Evolutionary conservation across 2,888 invertebrate species (phyloP).

Genomic region (Elysia crispata): DNA sequence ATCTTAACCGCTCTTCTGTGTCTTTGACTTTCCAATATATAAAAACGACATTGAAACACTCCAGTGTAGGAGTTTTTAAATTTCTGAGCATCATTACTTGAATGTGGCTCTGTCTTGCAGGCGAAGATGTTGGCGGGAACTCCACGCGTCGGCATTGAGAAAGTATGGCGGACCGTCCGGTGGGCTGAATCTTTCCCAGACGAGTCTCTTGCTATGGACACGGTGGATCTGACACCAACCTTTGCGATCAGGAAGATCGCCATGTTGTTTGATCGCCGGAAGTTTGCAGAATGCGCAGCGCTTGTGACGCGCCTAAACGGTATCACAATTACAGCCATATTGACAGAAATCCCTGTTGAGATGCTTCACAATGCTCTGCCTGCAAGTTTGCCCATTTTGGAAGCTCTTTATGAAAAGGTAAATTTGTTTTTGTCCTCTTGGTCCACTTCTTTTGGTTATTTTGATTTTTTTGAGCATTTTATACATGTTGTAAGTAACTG

Average conservation of each 20-base stretch:
- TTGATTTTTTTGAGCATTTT: no score
- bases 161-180: conserved; percentile 64
- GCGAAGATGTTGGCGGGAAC: no score
- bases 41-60: no score
- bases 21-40: no score
- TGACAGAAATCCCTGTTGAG: conserved; percentile 88
- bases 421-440: no score
- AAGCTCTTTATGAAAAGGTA: conserved; percentile 85
- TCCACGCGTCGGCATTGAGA: conserved; percentile 55
- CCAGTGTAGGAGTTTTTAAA: no score
- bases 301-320: conserved; percentile 88
- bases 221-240: conserved; percentile 78
- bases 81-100: no score
- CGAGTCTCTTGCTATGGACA: conserved; percentile 62
- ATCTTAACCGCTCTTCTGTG: no score
- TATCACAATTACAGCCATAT: conserved; percentile 84
- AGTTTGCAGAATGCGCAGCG: conserved; percentile 91
- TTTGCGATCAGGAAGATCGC: conserved; percentile 82
- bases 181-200: conserved; percentile 66
- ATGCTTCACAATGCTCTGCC: conserved; percentile 92
- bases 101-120: no score
- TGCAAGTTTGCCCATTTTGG: conserved; percentile 90
- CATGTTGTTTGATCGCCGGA: conserved; percentile 88
- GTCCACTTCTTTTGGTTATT: no score
- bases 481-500: no score